phyloP scores from a whole-genome alignment of 2,797 vertebrate species.

The Mormyrops attenuatus region DNA sequence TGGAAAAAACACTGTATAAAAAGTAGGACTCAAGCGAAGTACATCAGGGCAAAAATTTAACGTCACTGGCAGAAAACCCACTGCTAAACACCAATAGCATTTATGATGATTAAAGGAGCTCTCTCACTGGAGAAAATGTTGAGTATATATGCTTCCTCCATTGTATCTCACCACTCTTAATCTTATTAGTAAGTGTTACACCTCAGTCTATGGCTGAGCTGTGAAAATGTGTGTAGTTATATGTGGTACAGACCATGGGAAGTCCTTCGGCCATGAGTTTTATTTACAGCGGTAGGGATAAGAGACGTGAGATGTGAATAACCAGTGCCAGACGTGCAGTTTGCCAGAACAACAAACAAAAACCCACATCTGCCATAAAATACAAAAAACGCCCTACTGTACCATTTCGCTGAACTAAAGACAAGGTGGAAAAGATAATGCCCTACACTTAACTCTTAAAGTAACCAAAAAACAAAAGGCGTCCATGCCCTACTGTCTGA shows the following conservation, averaged over 20 bases:
- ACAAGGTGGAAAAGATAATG: background rate
- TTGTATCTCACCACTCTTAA: background rate
- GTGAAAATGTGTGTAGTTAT: background rate
- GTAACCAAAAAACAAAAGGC: background rate
- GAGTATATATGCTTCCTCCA: background rate
- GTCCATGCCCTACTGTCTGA: background rate
- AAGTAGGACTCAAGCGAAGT: background rate
- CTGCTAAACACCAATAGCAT: background rate
- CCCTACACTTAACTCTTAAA: background rate
- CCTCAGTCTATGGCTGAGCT: background rate
- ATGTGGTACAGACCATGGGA: background rate
- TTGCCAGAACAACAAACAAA: background rate
- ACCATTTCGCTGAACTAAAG: background rate
- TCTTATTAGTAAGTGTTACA: background rate
- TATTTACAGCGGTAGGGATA: background rate
- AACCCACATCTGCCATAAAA: background rate
- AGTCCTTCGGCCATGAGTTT: background rate
- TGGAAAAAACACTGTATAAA: background rate
- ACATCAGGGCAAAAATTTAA: background rate
- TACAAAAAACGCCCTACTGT: background rate
- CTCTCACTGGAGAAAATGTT: background rate
- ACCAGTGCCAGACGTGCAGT: background rate
- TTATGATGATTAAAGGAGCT: background rate
- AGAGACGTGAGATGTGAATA: background rate
- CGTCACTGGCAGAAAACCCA: background rate